Evolutionary conservation across 1,140 invertebrate species (phyloP).

Genomic region (Onthophagus taurus): DNA sequence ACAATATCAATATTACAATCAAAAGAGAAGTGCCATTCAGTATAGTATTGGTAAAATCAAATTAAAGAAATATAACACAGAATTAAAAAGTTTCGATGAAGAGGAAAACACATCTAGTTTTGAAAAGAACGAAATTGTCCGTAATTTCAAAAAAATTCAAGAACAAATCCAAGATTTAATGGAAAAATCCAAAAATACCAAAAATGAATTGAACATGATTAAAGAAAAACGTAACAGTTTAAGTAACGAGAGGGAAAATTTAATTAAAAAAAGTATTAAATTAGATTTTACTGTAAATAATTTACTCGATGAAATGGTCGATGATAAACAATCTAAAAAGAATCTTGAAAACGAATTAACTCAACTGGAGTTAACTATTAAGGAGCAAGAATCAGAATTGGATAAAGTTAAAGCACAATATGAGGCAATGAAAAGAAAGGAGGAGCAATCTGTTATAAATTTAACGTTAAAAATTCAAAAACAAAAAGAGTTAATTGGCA

Average conservation of each 20-base stretch:
- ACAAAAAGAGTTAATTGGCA: conserved; percentile 96
- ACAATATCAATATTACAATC: conserved; percentile 99
- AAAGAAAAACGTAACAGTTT: conserved; percentile 92
- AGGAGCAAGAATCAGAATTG: conserved; percentile 78
- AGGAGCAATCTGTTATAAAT: conserved; percentile 79
- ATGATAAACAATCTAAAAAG: conserved; percentile 87
- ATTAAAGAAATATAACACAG: conserved; percentile 86
- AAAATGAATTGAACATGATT: conserved; percentile 73
- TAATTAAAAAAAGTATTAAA: conserved; percentile 91
- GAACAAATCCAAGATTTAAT: conserved; percentile 78
- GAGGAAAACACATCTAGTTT: conserved; percentile 82
- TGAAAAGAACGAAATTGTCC: conserved; percentile 78
- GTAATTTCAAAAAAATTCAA: conserved; percentile 77
- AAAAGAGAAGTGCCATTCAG: conserved; percentile 86
- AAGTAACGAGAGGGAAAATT: conserved; percentile 85
- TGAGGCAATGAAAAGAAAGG: conserved; percentile 85
- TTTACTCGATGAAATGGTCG: conserved; percentile 89
- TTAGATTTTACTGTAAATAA: conserved; percentile 93
- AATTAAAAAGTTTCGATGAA: conserved; percentile 84
- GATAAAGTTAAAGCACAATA: conserved; percentile 84
- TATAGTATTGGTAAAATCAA: conserved; percentile 98
- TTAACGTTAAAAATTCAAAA: conserved; percentile 95
- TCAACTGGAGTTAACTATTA: conserved; percentile 80
- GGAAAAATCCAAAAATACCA: conserved; percentile 80
- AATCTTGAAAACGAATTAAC: conserved; percentile 86